Evolutionary conservation across 1,140 invertebrate genomes (phyloP).

Genomic region (Drosophila varians): DNA sequence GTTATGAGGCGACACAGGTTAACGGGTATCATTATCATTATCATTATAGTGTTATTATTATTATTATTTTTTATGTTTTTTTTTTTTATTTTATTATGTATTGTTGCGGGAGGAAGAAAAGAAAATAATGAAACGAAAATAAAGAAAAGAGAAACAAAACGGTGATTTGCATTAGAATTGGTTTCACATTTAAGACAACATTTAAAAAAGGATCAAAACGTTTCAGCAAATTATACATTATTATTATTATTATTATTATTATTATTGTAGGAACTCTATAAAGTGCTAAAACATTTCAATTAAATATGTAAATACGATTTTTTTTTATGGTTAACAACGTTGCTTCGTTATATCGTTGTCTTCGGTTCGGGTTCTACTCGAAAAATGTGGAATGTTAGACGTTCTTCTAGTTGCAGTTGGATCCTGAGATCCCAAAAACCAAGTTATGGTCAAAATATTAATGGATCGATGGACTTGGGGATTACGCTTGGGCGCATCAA

Average conservation of each 20-base stretch:
- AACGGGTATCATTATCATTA: constrained; percentile 12
- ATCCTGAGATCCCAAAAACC: no score
- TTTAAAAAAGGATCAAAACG: not conserved
- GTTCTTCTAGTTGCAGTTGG: not conserved
- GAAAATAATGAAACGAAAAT: constrained; percentile 19
- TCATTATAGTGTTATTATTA: not conserved
- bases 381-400: constrained; percentile 20
- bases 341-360: not conserved
- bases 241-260: no score
- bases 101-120: constrained; percentile 19
- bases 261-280: no score
- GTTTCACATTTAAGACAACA: constrained; percentile 38
- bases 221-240: not conserved
- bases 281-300: not conserved
- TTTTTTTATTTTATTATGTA: constrained; percentile 3
- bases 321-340: no score
- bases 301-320: no score
- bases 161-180: constrained; percentile 30
- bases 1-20: constrained; percentile 38
- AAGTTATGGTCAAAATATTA: no score
- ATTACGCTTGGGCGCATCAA: not conserved
- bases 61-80: not conserved
- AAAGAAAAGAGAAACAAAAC: constrained; percentile 34
- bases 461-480: not conserved
- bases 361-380: constrained; percentile 28